A percentile compares a stretch with the other conserved stretches of the same genome.
phyloP scores from a whole-genome alignment of 2,797 vertebrate species.

The Cuculus canorus region DNA sequence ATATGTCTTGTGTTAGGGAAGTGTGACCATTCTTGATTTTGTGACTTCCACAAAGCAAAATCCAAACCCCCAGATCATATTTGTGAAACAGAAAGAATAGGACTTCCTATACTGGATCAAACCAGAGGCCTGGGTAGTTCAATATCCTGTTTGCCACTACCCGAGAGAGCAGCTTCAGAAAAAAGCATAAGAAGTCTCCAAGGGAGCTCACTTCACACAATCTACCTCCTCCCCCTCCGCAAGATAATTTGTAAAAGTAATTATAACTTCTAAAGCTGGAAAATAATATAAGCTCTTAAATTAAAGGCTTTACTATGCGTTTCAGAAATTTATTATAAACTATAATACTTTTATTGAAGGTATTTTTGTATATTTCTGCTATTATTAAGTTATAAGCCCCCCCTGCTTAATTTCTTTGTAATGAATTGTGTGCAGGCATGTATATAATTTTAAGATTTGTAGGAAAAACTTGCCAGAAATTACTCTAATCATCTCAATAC shows the following conservation, averaged over 20 bases:
- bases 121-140: conserved; percentile 24
- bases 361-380: not conserved
- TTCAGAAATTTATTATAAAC: not conserved
- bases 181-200: not conserved
- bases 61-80: not conserved
- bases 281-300: not conserved
- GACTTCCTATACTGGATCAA: conserved; percentile 27
- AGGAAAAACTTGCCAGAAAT: not conserved
- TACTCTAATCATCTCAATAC: not conserved
- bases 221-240: not conserved
- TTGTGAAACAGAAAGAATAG: conserved; percentile 22
- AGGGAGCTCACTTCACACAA: not conserved
- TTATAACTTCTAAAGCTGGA: not conserved
- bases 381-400: not conserved
- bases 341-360: not conserved
- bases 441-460: not conserved
- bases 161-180: not conserved
- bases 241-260: not conserved
- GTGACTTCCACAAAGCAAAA: conserved; percentile 29
- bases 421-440: not conserved
- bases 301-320: not conserved
- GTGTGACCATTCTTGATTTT: conserved; percentile 47
- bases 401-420: not conserved
- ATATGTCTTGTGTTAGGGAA: conserved; percentile 59
- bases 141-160: conserved; percentile 35